These are phyloP conservation scores for Caenorhabditis wallacei DNA, from an alignment of 2,888 invertebrate genomes.

Conservation along the genomic window DNA sequence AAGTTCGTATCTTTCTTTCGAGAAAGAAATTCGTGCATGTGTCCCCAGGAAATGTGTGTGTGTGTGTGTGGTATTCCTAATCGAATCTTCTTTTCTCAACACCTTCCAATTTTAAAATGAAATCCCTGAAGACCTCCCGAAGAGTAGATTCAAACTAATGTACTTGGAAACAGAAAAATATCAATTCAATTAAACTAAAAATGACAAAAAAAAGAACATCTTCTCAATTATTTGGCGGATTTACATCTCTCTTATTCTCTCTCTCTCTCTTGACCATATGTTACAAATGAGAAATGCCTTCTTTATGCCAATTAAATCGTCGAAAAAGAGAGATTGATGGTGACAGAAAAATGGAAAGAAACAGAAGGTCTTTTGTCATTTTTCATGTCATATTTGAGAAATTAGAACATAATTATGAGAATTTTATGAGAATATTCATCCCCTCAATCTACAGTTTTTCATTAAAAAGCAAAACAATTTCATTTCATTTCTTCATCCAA, in stretches of 20 bases:
- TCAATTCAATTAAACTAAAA: background rate
- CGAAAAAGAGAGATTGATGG: conserved; percentile 42
- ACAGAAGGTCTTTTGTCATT: conserved; percentile 39
- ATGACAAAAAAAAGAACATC: background rate
- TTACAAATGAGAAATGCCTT: conserved; percentile 48
- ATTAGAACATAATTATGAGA: background rate
- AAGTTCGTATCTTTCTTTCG: conserved; percentile 1
- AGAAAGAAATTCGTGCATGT: background rate
- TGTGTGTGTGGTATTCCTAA: conserved; percentile 26
- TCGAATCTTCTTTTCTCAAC: conserved; percentile 31
- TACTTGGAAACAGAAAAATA: background rate
- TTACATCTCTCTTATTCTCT: too few species aligned
- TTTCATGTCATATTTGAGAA: conserved; percentile 36
- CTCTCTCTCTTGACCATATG: conserved; percentile 54
- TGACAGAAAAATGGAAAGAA: conserved; percentile 27
- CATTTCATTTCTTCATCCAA: conserved; percentile 11
- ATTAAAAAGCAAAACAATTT: too few species aligned
- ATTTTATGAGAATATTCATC: background rate
- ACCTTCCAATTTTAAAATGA: conserved; percentile 3
- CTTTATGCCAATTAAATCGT: conserved; percentile 47
- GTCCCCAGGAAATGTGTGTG: conserved; percentile 24
- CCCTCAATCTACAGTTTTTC: background rate
- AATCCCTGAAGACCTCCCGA: conserved; percentile 10
- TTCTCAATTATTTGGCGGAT: conserved; percentile 13
- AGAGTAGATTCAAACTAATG: conserved; percentile 5